Evolutionary conservation across 92 coral and sea anemone species (phyloP).

Genomic region (Chrysogorgia sp.): DNA sequence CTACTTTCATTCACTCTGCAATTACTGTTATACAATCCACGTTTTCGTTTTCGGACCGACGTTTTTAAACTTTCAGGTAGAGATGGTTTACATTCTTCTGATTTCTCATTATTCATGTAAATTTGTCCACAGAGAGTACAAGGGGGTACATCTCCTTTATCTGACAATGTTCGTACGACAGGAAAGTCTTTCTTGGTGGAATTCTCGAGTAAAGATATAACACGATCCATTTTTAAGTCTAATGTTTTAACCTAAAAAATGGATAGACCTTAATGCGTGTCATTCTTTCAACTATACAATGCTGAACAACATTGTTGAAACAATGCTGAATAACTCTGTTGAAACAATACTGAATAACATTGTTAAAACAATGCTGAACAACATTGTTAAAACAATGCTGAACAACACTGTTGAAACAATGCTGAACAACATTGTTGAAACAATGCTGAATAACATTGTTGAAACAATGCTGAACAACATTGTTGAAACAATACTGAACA

Average conservation of each 20-base stretch:
- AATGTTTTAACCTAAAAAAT: conserved; percentile 4
- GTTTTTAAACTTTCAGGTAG: not conserved
- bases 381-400: too few relatives aligned
- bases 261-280: not conserved
- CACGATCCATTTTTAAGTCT: conserved; percentile 11
- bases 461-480: too few relatives aligned
- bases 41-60: conserved; percentile 3
- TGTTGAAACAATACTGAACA: too few relatives aligned
- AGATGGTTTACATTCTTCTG: not conserved
- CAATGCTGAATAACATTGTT: too few relatives aligned
- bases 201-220: conserved; percentile 1
- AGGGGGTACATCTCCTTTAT: not conserved
- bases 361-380: too few relatives aligned
- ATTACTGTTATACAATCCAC: not conserved
- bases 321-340: too few relatives aligned
- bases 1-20: not conserved
- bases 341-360: too few relatives aligned
- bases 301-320: too few relatives aligned
- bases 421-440: too few relatives aligned
- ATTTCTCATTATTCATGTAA: not conserved
- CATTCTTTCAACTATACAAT: not conserved
- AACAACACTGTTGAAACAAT: too few relatives aligned
- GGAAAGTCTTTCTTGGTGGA: not conserved
- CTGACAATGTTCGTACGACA: not conserved
- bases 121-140: not conserved